Conservation (phyloP, 2,797 vertebrate genomes). For the Zalophus californianus region DNA sequence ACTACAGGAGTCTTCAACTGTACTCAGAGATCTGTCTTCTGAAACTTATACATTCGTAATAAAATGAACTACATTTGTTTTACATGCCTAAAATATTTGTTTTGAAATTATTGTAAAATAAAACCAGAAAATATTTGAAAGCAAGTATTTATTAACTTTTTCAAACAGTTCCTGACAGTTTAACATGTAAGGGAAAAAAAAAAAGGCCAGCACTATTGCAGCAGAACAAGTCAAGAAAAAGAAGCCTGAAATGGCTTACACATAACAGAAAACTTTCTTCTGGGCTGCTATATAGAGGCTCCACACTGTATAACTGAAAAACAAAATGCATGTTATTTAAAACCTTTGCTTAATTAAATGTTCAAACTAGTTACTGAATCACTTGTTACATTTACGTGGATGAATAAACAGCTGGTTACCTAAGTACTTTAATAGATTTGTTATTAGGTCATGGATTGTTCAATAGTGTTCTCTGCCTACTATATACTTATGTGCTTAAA, state of each 20-base stretch:
- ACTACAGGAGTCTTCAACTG: neutral
- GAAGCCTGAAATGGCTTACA: constrained; percentile 29
- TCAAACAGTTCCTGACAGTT: constrained; percentile 52
- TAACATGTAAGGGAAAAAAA: neutral
- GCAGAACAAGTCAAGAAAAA: constrained; percentile 59
- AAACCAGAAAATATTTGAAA: constrained; percentile 56
- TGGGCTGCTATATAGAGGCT: neutral
- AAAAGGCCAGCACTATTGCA: neutral
- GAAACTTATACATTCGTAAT: neutral
- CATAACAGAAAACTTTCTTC: constrained; percentile 63
- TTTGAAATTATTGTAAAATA: constrained; percentile 65
- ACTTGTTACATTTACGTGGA: neutral
- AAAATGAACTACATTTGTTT: neutral
- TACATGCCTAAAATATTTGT: neutral
- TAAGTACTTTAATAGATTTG: neutral
- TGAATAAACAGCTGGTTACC: neutral
- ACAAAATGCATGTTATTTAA: constrained; percentile 50
- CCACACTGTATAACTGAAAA: constrained; percentile 63
- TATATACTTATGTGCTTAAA: neutral
- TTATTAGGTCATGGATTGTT: neutral
- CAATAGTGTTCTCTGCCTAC: neutral
- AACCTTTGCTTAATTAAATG: neutral
- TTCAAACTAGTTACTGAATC: neutral
- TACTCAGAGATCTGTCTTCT: neutral
- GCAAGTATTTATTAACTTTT: constrained; percentile 69